Evolutionary conservation across 1,140 invertebrate genomes (phyloP).

Genomic region (Calliopsis andreniformis): DNA sequence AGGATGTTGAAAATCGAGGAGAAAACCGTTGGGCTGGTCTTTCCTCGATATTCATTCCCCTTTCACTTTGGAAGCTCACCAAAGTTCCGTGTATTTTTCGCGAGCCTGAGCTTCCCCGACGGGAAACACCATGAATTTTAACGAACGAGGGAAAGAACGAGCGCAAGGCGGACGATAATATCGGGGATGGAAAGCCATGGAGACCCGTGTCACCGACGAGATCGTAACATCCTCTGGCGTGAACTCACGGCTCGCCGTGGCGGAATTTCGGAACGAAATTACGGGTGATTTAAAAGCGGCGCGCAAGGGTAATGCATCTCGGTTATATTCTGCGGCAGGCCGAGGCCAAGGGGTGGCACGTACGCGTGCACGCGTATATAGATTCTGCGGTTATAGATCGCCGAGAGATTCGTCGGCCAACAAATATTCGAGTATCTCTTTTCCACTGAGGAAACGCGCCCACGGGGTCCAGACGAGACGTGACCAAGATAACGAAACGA

Average conservation of each 20-base stretch:
- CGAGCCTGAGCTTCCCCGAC: not conserved
- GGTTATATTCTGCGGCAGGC: not conserved
- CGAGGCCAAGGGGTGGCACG: not conserved
- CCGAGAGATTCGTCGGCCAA: constrained; percentile 41
- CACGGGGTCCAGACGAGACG: constrained; percentile 58
- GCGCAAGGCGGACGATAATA: constrained; percentile 41
- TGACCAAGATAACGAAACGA: constrained; percentile 65
- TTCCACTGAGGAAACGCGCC: constrained; percentile 56
- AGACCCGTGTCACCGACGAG: constrained; percentile 38
- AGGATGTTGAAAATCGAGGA: not conserved
- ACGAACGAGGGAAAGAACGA: constrained; percentile 22
- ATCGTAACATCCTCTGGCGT: constrained; percentile 28
- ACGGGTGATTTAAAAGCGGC: constrained; percentile 43
- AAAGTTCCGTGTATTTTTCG: not conserved
- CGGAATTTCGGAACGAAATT: constrained; percentile 36
- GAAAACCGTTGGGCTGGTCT: not conserved
- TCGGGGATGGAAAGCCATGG: not conserved
- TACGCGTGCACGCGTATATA: constrained; percentile 39
- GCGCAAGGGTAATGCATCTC: constrained; percentile 7
- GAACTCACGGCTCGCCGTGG: constrained; percentile 10
- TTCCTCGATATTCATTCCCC: too few relatives aligned
- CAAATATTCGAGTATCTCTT: constrained; percentile 67
- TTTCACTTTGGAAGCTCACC: constrained; percentile 1
- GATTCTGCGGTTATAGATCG: constrained; percentile 61
- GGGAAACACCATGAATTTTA: constrained; percentile 49